Evolutionary conservation across 2,113 vertebrate species (phyloP).

Genomic region (Malaclemys terrapin): DNA sequence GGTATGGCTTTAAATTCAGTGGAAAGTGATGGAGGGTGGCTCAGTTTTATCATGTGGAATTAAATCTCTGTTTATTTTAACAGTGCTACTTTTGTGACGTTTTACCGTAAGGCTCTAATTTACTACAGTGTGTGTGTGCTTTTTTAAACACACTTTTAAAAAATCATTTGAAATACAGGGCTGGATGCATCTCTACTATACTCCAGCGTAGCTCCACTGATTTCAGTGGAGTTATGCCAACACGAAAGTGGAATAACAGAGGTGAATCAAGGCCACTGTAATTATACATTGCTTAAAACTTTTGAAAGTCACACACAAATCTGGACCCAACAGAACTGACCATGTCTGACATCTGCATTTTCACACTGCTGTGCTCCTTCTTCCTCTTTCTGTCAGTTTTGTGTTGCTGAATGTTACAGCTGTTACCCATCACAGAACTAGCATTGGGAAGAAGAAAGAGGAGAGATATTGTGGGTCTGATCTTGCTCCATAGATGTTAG

Average conservation of each 20-base stretch:
- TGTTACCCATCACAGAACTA: not conserved
- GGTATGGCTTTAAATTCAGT: not conserved
- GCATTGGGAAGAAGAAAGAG: not conserved
- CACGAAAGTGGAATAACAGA: not conserved
- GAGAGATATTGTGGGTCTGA: not conserved
- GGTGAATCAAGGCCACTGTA: not conserved
- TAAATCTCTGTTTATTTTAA: not conserved
- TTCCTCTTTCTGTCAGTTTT: not conserved
- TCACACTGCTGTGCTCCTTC: rapidly evolving
- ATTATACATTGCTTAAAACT: not conserved
- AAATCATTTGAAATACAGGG: not conserved
- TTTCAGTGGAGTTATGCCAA: not conserved
- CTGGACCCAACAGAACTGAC: not conserved
- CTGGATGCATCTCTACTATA: not conserved
- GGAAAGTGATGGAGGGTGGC: not conserved
- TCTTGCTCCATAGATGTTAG: not conserved
- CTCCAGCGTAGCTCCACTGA: not conserved
- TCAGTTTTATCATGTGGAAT: not conserved
- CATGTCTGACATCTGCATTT: not conserved
- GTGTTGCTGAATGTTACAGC: not conserved
- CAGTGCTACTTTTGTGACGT: not conserved
- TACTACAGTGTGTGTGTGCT: not conserved
- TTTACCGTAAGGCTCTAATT: not conserved
- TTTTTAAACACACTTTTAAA: not conserved
- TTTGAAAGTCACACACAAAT: not conserved